Evolutionary conservation across 2,113 vertebrate species (phyloP), one percentile per base, ranked within the genome.

Genomic region (Vicugna pacos): DNA sequence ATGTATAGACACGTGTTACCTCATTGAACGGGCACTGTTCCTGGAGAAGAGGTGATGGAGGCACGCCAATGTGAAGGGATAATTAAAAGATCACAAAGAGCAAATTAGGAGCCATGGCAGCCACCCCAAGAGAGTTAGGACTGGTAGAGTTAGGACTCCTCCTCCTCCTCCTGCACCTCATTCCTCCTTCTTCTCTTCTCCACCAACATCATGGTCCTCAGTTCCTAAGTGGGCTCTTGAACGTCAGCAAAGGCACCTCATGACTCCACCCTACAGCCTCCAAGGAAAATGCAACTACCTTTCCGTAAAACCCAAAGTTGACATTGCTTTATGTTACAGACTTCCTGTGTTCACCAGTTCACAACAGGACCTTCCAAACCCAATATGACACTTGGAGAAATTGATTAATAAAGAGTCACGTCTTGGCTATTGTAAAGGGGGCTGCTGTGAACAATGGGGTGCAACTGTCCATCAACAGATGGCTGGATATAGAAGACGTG

Each of bases 31-130:
- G 16, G 15, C 6, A 7, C 3, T 12, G 32, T 14, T 9, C 9
- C 52, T 28, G 48, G 26, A 32, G 46, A 32, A 12, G 14, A 8
- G 17, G 1, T 1, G 52, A 30, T 2, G 69, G 46, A 86, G 20
- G 7, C 20, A 0, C 0, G 4, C 15, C 4, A 15, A 0, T 0
- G 10, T 2, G 70, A 6, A 46, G 13, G 22, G 24, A 2, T 1
- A 0, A 0, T 0, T 1, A 24, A 8, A 32, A 8, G 46, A 6
- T 11, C 42, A 20, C 22, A 4, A 6, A 30, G 56, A 19, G 5
- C 10, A 13, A 30, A 10, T 9, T 8, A 13, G 3, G 58, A 65
- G 32, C 4, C 22, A 8, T 2, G 20, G 16, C 4, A 8, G 15
- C 46, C 28, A 50, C 4, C 8, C 58, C 73, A 69, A 64, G 58